phyloP scores from a whole-genome alignment of 1,140 invertebrate species.

The Caenorhabditis elegans region DNA sequence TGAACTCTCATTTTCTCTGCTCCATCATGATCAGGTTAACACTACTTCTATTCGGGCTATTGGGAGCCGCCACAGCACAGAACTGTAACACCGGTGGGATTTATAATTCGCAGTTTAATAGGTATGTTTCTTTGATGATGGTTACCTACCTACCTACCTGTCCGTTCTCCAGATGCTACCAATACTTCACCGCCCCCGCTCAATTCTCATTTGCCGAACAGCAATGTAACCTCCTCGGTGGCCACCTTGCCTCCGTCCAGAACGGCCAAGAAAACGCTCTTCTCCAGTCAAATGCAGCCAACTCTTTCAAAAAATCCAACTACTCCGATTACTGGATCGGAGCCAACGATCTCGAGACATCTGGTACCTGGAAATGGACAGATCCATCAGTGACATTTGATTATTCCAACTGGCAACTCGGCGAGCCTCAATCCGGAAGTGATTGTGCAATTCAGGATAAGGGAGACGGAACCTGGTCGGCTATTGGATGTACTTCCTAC shows the following conservation, averaged over 20 bases:
- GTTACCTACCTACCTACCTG: too few species aligned
- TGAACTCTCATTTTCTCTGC: too few species aligned
- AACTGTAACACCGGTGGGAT: too few species aligned
- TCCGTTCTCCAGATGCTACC: too few species aligned
- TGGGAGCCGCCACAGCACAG: too few species aligned
- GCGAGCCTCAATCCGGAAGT: neutral
- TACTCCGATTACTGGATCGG: constrained; percentile 21
- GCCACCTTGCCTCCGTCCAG: neutral
- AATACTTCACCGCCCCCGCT: neutral
- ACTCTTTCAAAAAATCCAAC: constrained; percentile 9
- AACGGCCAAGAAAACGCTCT: neutral
- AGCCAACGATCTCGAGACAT: constrained; percentile 24
- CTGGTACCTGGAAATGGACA: constrained; percentile 36
- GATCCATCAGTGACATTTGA: neutral
- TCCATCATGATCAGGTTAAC: too few species aligned
- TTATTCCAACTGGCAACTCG: constrained; percentile 24
- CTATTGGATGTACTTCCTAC: constrained; percentile 8
- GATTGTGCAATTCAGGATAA: constrained; percentile 23
- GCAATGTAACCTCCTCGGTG: neutral
- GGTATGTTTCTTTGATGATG: too few species aligned
- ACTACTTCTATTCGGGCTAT: too few species aligned
- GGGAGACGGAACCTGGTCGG: constrained; percentile 23
- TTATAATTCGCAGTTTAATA: too few species aligned
- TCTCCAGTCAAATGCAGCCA: neutral
- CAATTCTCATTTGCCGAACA: neutral